These are phyloP conservation scores for Eristalis pertinax DNA, from an alignment of 2,888 invertebrate genomes.

Conservation along the genomic window DNA sequence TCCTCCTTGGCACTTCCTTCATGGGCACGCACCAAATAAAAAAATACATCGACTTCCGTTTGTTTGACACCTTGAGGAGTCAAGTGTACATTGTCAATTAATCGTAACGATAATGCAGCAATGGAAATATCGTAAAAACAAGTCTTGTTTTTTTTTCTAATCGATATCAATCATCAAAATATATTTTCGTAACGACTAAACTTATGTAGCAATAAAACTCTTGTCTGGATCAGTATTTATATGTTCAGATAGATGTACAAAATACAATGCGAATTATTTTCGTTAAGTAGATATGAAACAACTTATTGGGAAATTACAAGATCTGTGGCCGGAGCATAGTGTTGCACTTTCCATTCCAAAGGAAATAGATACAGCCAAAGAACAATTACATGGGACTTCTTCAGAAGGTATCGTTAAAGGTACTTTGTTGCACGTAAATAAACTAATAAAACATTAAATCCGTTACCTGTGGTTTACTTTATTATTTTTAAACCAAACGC, in stretches of 20 bases:
- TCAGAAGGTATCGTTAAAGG: conserved; percentile 79
- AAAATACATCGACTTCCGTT: neutral
- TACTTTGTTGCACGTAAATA: conserved; percentile 6
- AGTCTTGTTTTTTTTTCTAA: too few species aligned
- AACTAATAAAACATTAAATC: neutral
- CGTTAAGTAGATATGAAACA: conserved; percentile 79
- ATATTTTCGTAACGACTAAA: too few species aligned
- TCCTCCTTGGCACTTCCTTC: neutral
- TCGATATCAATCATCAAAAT: too few species aligned
- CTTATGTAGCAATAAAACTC: neutral
- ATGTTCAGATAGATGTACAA: neutral
- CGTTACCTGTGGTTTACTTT: conserved; percentile 6
- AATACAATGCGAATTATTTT: neutral
- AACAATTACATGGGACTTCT: conserved; percentile 79
- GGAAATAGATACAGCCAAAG: conserved; percentile 80
- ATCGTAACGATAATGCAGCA: neutral
- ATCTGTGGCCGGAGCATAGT: conserved; percentile 81
- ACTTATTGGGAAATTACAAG: conserved; percentile 81
- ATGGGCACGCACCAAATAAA: neutral
- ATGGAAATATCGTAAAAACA: neutral
- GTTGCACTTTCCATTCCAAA: conserved; percentile 81
- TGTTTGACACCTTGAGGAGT: neutral
- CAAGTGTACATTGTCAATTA: neutral
- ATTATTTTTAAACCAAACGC: conserved; percentile 17
- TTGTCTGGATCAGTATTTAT: neutral